These are phyloP conservation scores for Serrognathus titanus DNA, from an alignment of 2,888 invertebrate genomes.

Conservation along the genomic window DNA sequence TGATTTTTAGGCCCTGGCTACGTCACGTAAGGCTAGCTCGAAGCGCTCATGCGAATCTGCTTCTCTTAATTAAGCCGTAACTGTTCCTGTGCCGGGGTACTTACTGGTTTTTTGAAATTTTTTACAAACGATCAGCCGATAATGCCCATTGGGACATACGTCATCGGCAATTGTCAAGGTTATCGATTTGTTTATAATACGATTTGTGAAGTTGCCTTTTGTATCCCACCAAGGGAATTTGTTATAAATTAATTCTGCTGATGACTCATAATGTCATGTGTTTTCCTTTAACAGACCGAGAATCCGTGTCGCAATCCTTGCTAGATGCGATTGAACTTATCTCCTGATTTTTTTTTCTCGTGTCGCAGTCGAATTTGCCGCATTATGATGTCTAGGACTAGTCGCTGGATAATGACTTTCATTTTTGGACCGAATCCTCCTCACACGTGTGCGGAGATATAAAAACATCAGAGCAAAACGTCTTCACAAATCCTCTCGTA, in stretches of 20 bases:
- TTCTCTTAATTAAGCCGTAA: slow-evolving; percentile 17
- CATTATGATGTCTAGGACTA: neutral
- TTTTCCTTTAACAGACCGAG: neutral
- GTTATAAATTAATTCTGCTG: neutral
- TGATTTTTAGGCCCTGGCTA: slow-evolving; percentile 39
- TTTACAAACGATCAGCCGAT: no score
- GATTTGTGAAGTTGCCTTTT: neutral
- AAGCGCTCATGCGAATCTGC: slow-evolving; percentile 30
- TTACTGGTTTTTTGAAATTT: no score
- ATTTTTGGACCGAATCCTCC: neutral
- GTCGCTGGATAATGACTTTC: neutral
- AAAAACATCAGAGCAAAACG: no score
- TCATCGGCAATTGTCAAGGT: neutral
- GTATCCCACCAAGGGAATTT: neutral
- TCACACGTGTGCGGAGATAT: no score
- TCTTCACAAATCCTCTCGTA: no score
- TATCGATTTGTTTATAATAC: neutral
- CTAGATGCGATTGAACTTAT: neutral
- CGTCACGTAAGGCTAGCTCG: slow-evolving; percentile 56
- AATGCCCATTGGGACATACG: no score
- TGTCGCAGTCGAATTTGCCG: neutral
- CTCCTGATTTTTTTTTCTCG: neutral
- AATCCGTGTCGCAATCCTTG: neutral
- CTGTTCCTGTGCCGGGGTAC: neutral
- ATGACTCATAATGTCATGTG: neutral